phyloP scores from a whole-genome alignment of 2,888 invertebrate species.

The Pharmacophagus antenor region DNA sequence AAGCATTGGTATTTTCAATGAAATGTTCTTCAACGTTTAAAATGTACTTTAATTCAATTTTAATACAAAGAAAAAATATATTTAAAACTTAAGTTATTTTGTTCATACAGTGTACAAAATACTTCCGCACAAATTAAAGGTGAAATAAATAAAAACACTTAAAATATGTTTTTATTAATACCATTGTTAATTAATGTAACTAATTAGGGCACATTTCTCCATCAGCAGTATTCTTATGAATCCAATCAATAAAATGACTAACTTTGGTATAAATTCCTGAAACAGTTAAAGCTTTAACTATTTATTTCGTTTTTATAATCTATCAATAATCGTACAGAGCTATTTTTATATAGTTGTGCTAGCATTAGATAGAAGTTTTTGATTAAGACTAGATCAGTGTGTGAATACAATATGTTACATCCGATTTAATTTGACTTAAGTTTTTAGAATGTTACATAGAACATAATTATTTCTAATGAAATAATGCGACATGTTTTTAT shows the following conservation, averaged over 20 bases:
- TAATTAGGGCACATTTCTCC: constrained; percentile 54
- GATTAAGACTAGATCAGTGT: too few relatives aligned
- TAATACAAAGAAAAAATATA: too few relatives aligned
- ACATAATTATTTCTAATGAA: too few relatives aligned
- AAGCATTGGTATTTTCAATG: too few relatives aligned
- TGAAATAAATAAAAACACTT: background rate
- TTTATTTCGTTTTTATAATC: too few relatives aligned
- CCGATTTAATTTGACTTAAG: background rate
- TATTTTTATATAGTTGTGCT: too few relatives aligned
- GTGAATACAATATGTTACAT: background rate
- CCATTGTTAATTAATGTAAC: background rate
- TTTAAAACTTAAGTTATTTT: background rate
- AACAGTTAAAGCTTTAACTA: background rate
- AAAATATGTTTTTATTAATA: background rate
- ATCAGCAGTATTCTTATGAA: constrained; percentile 53
- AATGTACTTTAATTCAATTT: too few relatives aligned
- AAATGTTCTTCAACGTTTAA: too few relatives aligned
- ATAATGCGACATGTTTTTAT: too few relatives aligned
- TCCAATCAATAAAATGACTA: constrained; percentile 80
- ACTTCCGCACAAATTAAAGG: background rate
- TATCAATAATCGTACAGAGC: too few relatives aligned
- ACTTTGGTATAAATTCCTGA: constrained; percentile 83
- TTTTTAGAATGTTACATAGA: background rate
- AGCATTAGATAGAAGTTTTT: too few relatives aligned
- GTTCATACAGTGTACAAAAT: background rate